Conservation (phyloP, 2,113 vertebrate species). For the Morphnarchus princeps region DNA sequence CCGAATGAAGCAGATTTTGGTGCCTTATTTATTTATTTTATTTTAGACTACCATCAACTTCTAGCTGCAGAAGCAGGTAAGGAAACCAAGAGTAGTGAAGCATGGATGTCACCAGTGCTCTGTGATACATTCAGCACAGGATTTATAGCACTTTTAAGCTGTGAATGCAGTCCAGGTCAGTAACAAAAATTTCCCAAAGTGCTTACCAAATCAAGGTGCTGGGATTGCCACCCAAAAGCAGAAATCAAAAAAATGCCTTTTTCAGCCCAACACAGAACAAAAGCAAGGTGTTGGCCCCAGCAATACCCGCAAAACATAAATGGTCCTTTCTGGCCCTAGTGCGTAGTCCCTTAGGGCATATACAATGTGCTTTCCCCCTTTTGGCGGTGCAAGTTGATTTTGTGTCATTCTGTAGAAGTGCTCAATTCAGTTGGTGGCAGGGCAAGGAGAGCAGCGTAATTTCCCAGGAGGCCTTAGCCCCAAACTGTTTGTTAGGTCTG, state of each 20-base stretch:
- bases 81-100: rapidly evolving
- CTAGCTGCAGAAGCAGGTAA: not conserved
- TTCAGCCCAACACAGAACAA: not conserved
- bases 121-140: not conserved
- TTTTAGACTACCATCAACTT: not conserved
- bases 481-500: not conserved
- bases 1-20: not conserved
- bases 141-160: not conserved
- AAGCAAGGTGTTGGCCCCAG: not conserved
- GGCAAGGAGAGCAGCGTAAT: not conserved
- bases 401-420: not conserved
- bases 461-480: not conserved
- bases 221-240: not conserved
- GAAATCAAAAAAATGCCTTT: not conserved
- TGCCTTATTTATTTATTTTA: not conserved
- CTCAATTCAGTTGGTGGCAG: not conserved
- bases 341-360: not conserved
- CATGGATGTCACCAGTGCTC: no score
- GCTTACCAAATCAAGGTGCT: not conserved
- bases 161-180: not conserved
- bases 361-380: rapidly evolving
- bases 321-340: not conserved
- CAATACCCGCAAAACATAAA: not conserved
- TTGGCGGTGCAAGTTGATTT: not conserved
- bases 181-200: not conserved